A percentile compares a stretch with the other conserved stretches of the same genome.
Conservation (phyloP, 2,113 vertebrate genomes). For the Martes martes region DNA sequence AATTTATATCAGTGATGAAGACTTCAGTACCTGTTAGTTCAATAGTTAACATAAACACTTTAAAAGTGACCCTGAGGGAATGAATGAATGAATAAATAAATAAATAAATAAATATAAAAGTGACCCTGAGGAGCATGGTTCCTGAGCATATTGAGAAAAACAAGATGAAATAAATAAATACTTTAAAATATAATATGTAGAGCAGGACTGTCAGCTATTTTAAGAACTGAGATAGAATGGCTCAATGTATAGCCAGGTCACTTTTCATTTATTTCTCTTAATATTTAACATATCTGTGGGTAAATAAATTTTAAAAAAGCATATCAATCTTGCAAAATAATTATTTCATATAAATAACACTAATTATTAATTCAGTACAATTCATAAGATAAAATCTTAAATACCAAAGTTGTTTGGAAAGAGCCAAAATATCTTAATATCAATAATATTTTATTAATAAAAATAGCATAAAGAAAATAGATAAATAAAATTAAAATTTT, state of each 20-base stretch:
- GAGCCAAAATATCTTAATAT: background rate
- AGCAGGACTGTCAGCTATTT: background rate
- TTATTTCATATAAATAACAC: background rate
- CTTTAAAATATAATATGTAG: background rate
- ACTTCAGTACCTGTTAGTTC: background rate
- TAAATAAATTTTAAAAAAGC: background rate
- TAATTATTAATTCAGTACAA: background rate
- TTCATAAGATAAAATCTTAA: background rate
- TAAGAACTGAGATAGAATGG: background rate
- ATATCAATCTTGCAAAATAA: background rate
- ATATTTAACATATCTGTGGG: background rate
- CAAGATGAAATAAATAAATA: background rate
- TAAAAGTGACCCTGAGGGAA: background rate
- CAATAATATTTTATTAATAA: background rate
- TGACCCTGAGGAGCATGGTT: background rate
- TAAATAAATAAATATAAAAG: background rate
- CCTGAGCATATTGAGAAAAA: background rate
- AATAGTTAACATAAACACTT: background rate
- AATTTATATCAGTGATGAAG: background rate
- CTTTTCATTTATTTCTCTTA: background rate
- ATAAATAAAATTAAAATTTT: background rate
- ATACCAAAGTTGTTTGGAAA: background rate
- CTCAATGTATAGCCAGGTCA: background rate
- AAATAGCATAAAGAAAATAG: background rate
- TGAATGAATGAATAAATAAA: too few relatives aligned